phyloP scores from a whole-genome alignment of 1,140 invertebrate species.

The Lordiphosa mommai region DNA sequence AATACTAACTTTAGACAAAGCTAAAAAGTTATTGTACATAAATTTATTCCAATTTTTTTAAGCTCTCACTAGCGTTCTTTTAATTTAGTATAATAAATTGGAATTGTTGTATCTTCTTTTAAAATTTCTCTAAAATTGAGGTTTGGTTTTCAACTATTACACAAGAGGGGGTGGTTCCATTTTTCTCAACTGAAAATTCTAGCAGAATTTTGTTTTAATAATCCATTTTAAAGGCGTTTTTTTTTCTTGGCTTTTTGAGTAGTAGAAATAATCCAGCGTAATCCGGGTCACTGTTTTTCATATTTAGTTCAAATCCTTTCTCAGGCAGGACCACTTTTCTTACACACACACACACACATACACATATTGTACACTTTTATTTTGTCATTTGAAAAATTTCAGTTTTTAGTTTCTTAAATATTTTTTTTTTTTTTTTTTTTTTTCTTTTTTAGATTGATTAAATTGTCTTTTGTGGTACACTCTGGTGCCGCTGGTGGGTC shows the following conservation, averaged over 20 bases:
- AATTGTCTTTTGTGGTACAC: background rate
- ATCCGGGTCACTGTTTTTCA: slow-evolving; percentile 49
- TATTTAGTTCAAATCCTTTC: slow-evolving; percentile 43
- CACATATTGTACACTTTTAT: slow-evolving; percentile 21
- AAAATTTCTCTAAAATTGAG: too few species aligned
- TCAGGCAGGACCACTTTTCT: slow-evolving; percentile 37
- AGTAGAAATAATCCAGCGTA: slow-evolving; percentile 49
- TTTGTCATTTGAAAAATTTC: slow-evolving; percentile 18
- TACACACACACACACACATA: slow-evolving; percentile 43
- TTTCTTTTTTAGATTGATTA: too few species aligned
- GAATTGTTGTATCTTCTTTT: too few species aligned
- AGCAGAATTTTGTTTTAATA: slow-evolving; percentile 15
- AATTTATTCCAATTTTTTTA: too few species aligned
- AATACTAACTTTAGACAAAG: too few species aligned
- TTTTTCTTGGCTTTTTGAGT: slow-evolving; percentile 19
- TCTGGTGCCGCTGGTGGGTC: slow-evolving; percentile 28
- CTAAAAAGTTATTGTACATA: too few species aligned
- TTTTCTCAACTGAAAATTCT: background rate
- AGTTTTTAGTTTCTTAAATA: slow-evolving; percentile 22
- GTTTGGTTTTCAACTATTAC: background rate
- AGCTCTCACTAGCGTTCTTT: too few species aligned
- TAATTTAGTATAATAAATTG: too few species aligned
- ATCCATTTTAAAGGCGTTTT: slow-evolving; percentile 42
- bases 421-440: too few species aligned
- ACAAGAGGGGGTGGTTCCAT: background rate